These are phyloP conservation scores for Paelopatides confundens DNA, from an alignment of 53 echinoderm and acorn worm genomes.

Conservation along the genomic window DNA sequence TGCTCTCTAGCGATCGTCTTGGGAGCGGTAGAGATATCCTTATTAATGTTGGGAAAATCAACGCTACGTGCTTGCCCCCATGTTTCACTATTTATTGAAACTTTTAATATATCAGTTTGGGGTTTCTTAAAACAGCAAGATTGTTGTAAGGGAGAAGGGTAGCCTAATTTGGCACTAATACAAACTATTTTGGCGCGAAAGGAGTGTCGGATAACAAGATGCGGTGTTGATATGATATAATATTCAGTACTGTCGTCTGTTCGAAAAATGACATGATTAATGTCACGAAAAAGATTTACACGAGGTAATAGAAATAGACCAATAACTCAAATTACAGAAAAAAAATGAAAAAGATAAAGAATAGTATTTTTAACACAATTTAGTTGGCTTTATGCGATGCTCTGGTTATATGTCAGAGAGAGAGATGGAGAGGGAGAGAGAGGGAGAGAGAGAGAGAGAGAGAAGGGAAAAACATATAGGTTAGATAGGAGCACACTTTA, in stretches of 20 bases:
- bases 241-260: neutral
- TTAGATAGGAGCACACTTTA: too few species aligned
- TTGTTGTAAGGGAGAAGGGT: conserved; percentile 32
- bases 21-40: conserved; percentile 44
- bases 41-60: conserved; percentile 46
- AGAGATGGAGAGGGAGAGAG: too few species aligned
- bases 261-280: neutral
- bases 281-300: neutral
- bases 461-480: too few species aligned
- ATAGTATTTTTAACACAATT: too few species aligned
- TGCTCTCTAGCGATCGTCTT: conserved; percentile 13
- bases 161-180: conserved; percentile 52
- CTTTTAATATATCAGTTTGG: conserved; percentile 56
- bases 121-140: conserved; percentile 31
- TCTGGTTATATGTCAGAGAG: too few species aligned
- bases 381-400: too few species aligned
- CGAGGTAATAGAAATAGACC: neutral
- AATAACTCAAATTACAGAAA: too few species aligned
- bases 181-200: conserved; percentile 36
- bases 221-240: neutral
- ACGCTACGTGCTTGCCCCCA: conserved; percentile 48
- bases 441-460: too few species aligned
- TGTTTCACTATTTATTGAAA: conserved; percentile 46
- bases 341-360: too few species aligned
- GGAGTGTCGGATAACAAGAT: conserved; percentile 23